These are phyloP conservation scores for Scarus forsteni DNA, from an alignment of 2,797 vertebrate genomes.

Conservation along the genomic window DNA sequence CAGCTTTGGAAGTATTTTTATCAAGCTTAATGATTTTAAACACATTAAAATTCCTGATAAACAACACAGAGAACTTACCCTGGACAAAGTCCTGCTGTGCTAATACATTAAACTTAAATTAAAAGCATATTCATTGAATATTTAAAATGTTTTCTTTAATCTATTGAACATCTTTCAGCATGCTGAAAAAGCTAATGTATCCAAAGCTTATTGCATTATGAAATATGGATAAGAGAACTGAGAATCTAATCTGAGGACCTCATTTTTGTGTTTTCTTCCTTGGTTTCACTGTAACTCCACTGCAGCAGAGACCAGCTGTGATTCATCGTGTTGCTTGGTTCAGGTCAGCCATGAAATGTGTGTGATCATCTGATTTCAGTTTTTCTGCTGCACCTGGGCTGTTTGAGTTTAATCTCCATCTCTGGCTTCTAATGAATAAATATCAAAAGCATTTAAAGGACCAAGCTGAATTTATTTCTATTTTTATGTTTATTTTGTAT, in stretches of 20 bases:
- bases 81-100: background rate
- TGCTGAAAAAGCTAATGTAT: background rate
- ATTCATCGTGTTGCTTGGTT: slow-evolving; percentile 60
- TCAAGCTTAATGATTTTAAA: background rate
- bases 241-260: background rate
- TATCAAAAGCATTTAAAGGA: background rate
- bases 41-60: background rate
- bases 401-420: slow-evolving; percentile 12
- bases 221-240: background rate
- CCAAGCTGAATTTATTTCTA: background rate
- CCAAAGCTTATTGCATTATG: background rate
- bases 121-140: too few species aligned
- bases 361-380: slow-evolving; percentile 46
- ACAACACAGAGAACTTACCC: too few species aligned
- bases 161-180: too few species aligned
- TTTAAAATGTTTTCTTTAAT: too few species aligned
- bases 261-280: slow-evolving; percentile 16
- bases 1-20: background rate
- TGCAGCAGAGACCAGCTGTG: slow-evolving; percentile 48
- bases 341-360: slow-evolving; percentile 59
- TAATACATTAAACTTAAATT: too few species aligned
- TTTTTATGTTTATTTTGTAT: background rate
- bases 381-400: slow-evolving; percentile 46
- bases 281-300: slow-evolving; percentile 25
- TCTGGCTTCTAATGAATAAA: slow-evolving; percentile 27